A percentile compares a stretch with the other conserved stretches of the same genome.
Evolutionary conservation across 2,797 vertebrate genomes (phyloP).

Genomic region (Pelodytes ibericus): DNA sequence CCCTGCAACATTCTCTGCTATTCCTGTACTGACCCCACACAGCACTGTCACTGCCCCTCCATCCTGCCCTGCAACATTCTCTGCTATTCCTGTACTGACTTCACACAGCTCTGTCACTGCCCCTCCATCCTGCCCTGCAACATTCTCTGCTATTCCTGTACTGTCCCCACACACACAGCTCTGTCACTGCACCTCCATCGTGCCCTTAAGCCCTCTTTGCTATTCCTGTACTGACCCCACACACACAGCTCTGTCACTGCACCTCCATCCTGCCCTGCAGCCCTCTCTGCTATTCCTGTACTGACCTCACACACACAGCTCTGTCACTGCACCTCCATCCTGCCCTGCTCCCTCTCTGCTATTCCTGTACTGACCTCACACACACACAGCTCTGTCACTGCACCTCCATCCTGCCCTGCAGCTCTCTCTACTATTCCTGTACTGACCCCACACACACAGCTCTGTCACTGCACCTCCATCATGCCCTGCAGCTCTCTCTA

Average conservation of each 20-base stretch:
- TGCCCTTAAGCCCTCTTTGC: not conserved
- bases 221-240: not conserved
- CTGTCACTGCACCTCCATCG: not conserved
- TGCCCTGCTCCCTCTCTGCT: not conserved
- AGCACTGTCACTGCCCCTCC: not conserved
- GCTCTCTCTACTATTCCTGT: slow-evolving; percentile 13
- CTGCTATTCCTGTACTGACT: slow-evolving; percentile 2
- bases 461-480: slow-evolving; percentile 17
- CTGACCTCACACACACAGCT: not conserved
- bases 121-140: slow-evolving; percentile 5
- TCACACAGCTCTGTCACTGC: slow-evolving; percentile 14
- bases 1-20: not conserved
- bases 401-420: slow-evolving; percentile 13
- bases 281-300: not conserved
- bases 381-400: slow-evolving; percentile 17
- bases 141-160: slow-evolving; percentile 16
- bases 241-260: slow-evolving; percentile 8
- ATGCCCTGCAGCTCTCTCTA: not conserved
- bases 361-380: slow-evolving; percentile 5
- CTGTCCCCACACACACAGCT: slow-evolving; percentile 10
- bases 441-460: slow-evolving; percentile 3
- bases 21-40: not conserved
- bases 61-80: not conserved
- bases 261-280: not conserved
- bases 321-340: slow-evolving; percentile 4